A percentile compares a stretch with the other conserved stretches of the same genome.
Conservation (phyloP, 1,140 invertebrate genomes). For the Teleogryllus occipitalis region DNA sequence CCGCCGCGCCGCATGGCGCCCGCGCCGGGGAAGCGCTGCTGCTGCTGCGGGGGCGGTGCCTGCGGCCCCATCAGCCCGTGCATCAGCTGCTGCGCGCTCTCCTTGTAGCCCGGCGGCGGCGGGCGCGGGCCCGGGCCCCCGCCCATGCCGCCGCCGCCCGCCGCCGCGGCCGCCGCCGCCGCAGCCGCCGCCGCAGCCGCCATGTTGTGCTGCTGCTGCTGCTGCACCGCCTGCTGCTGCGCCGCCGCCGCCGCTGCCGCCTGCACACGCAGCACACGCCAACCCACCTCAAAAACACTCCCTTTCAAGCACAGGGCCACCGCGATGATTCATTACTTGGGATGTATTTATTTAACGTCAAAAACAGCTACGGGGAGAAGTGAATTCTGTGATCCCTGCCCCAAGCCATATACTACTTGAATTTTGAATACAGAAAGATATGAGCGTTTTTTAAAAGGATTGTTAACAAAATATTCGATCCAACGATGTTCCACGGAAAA, state of each 20-base stretch:
- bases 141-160: not conserved
- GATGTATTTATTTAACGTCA: too few relatives aligned
- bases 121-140: conserved; percentile 56
- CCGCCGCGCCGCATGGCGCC: conserved; percentile 13
- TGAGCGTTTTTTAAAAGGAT: too few relatives aligned
- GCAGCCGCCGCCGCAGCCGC: conserved; percentile 16
- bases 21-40: not conserved
- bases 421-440: too few relatives aligned
- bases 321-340: not conserved
- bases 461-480: too few relatives aligned
- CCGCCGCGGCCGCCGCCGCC: conserved; percentile 15
- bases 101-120: conserved; percentile 34
- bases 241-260: too few relatives aligned
- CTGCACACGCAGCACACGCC: not conserved
- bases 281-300: not conserved
- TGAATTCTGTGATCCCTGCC: too few relatives aligned
- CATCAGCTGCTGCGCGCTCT: conserved; percentile 36
- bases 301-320: not conserved
- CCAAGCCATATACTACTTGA: too few relatives aligned
- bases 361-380: too few relatives aligned
- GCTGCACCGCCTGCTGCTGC: conserved; percentile 36
- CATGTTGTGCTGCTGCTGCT: conserved; percentile 17
- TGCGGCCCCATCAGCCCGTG: conserved; percentile 13
- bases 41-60: conserved; percentile 13
- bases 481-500: too few relatives aligned